phyloP scores from a whole-genome alignment of 2,888 invertebrate species.

The Odiellus spinosus region DNA sequence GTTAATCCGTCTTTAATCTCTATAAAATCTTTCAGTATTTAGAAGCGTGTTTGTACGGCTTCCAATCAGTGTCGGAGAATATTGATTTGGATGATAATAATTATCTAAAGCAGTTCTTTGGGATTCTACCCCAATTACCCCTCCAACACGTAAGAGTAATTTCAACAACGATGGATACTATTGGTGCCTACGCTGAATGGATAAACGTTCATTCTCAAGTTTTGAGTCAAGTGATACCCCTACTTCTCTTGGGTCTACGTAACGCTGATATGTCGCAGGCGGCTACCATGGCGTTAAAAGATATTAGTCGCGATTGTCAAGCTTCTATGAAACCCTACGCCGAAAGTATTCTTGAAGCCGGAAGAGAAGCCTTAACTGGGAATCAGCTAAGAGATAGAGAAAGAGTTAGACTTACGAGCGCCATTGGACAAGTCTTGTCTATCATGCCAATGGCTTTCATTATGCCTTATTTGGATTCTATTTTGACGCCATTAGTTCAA shows the following conservation, averaged over 20 bases:
- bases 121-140: slow-evolving; percentile 45
- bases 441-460: slow-evolving; percentile 45
- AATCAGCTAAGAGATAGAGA: slow-evolving; percentile 48
- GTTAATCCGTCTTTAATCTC: not conserved
- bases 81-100: slow-evolving; percentile 41
- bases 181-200: slow-evolving; percentile 73
- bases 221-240: slow-evolving; percentile 48
- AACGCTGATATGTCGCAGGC: slow-evolving; percentile 53
- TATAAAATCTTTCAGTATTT: slow-evolving; percentile 32
- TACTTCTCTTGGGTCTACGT: slow-evolving; percentile 46
- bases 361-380: slow-evolving; percentile 39
- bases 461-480: slow-evolving; percentile 49
- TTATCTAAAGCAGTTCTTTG: slow-evolving; percentile 42
- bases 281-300: slow-evolving; percentile 74
- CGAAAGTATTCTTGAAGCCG: slow-evolving; percentile 53
- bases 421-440: slow-evolving; percentile 55
- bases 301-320: slow-evolving; percentile 65
- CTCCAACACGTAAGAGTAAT: slow-evolving; percentile 44
- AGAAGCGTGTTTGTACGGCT: slow-evolving; percentile 50
- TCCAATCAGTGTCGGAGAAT: slow-evolving; percentile 40
- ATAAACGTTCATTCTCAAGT: slow-evolving; percentile 51
- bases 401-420: slow-evolving; percentile 54
- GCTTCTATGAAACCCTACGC: slow-evolving; percentile 56
- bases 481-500: slow-evolving; percentile 40
- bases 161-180: slow-evolving; percentile 55